Evolutionary conservation across 2,888 invertebrate species (phyloP).

Genomic region (Acrobasis suavella): DNA sequence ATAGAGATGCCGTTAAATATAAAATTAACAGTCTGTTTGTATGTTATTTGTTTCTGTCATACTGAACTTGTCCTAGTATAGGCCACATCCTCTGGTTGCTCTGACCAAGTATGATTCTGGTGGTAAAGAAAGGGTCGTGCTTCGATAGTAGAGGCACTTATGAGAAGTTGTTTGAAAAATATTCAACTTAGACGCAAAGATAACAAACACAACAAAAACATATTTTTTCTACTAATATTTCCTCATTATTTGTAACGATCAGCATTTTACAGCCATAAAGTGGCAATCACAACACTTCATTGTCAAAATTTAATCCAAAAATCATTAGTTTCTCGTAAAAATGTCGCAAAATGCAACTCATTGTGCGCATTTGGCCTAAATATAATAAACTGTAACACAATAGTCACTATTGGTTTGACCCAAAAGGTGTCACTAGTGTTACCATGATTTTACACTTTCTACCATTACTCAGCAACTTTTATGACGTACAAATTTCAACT

Average conservation of each 20-base stretch:
- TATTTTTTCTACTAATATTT: not conserved
- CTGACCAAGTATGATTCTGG: no score
- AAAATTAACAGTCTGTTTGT: no score
- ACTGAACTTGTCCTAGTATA: no score
- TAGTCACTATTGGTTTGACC: slow-evolving; percentile 11
- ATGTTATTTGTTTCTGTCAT: no score
- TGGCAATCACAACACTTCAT: not conserved
- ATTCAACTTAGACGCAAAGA: no score
- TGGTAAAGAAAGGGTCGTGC: no score
- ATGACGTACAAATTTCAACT: not conserved
- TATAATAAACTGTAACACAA: slow-evolving; percentile 1
- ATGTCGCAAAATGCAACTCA: not conserved
- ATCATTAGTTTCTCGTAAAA: not conserved
- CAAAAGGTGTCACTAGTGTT: slow-evolving; percentile 2
- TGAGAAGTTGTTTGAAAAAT: no score
- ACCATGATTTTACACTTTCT: slow-evolving; percentile 2
- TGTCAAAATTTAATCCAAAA: not conserved
- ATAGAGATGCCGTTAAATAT: no score
- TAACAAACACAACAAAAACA: no score
- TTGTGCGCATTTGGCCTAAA: not conserved
- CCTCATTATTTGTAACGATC: not conserved
- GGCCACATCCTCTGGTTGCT: no score
- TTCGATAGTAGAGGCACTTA: no score
- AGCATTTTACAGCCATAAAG: not conserved
- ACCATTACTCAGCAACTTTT: slow-evolving; percentile 4